A percentile compares a stretch with the other conserved stretches of the same genome.
Evolutionary conservation across 1,140 invertebrate species (phyloP).

Genomic region (Lepidostoma basale): DNA sequence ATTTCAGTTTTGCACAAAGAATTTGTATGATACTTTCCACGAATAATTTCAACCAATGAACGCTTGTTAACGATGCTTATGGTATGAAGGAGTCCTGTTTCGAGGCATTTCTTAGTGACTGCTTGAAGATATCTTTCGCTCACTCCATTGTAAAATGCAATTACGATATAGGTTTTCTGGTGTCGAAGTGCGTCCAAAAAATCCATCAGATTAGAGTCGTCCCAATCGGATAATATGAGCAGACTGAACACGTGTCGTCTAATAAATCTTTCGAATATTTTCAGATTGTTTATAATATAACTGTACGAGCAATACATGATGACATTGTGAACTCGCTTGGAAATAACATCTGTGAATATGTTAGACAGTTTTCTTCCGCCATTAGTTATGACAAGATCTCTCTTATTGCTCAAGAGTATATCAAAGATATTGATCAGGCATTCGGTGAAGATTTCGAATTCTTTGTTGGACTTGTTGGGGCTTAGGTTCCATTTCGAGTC

Average conservation of each 20-base stretch:
- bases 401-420: neutral
- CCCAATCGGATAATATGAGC: slow-evolving; percentile 2
- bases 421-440: slow-evolving; percentile 5
- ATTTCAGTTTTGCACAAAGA: neutral
- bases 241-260: slow-evolving; percentile 1
- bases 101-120: neutral
- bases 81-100: neutral
- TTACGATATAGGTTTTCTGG: neutral
- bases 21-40: neutral
- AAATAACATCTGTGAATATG: neutral
- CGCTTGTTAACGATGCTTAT: neutral
- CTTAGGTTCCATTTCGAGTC: neutral
- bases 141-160: slow-evolving; percentile 19
- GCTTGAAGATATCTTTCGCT: neutral
- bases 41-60: neutral
- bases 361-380: neutral
- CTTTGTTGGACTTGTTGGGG: neutral
- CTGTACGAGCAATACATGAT: slow-evolving; percentile 9
- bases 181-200: neutral
- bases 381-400: slow-evolving; percentile 11
- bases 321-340: neutral
- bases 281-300: slow-evolving; percentile 21
- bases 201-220: slow-evolving; percentile 4
- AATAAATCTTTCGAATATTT: neutral
- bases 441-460: neutral